Conservation (phyloP, 2,888 invertebrate genomes). For the Aphidius colemani region DNA sequence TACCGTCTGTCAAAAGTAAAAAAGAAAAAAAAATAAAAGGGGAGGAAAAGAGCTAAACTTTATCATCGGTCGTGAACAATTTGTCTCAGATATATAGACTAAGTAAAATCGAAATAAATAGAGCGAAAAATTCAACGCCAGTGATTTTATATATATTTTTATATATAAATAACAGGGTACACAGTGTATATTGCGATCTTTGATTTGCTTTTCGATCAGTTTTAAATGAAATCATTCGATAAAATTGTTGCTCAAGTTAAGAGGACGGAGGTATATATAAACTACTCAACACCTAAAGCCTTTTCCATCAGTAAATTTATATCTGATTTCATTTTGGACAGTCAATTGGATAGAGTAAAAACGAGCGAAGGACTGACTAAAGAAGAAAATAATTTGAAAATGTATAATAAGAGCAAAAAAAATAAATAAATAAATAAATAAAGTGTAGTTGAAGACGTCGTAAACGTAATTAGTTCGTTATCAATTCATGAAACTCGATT, state of each 20-base stretch:
- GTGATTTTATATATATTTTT: too few species aligned
- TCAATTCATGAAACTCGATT: too few species aligned
- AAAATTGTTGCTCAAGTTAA: too few species aligned
- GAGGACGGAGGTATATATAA: not conserved
- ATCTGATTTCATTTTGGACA: constrained; percentile 33
- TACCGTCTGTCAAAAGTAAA: constrained; percentile 11
- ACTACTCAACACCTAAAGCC: constrained; percentile 13
- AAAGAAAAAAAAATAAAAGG: not conserved
- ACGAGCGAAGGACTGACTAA: constrained; percentile 3
- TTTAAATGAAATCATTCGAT: too few species aligned
- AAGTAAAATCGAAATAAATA: too few species aligned
- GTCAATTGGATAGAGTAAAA: too few species aligned
- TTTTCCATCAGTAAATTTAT: constrained; percentile 39
- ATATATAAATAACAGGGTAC: too few species aligned
- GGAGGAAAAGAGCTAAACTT: not conserved
- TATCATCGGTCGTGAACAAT: not conserved
- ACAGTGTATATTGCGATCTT: too few species aligned
- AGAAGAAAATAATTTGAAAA: not conserved
- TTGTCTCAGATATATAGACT: not conserved
- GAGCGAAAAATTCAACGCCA: too few species aligned
- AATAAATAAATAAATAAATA: not conserved
- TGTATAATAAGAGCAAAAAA: not conserved
- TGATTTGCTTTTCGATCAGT: too few species aligned
- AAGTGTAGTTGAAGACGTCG: constrained; percentile 21
- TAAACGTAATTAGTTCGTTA: constrained; percentile 49